These are phyloP conservation scores for Oscarella lobularis DNA, from an alignment of 37 sponge, comb jelly and placozoan genomes.

Conservation along the genomic window DNA sequence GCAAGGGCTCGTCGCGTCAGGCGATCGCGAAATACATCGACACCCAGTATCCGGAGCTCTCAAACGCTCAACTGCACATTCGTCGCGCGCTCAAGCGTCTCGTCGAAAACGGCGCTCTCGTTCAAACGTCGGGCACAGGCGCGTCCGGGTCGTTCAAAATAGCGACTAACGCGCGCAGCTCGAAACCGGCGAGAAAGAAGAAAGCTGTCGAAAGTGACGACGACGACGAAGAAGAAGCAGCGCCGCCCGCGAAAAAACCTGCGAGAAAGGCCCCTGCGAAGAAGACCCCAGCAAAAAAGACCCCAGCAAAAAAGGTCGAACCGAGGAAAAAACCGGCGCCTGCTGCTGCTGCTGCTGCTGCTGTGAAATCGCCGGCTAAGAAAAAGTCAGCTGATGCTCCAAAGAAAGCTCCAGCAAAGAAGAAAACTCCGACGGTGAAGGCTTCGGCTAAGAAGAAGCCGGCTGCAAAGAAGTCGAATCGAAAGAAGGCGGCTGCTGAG, in stretches of 20 bases:
- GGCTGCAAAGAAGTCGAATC: not conserved
- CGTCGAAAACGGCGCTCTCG: conserved; percentile 32
- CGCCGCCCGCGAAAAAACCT: conserved; percentile 21
- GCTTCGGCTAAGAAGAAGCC: no score
- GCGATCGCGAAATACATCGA: conserved; percentile 81
- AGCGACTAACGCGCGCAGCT: conserved; percentile 12
- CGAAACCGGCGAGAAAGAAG: conserved; percentile 15
- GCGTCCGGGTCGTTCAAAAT: conserved; percentile 84
- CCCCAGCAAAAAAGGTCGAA: conserved; percentile 3
- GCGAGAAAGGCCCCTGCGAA: not conserved
- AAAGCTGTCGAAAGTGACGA: conserved; percentile 9
- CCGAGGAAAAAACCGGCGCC: not conserved
- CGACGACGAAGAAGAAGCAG: conserved; percentile 9
- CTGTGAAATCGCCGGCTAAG: not conserved
- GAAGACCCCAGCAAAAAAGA: conserved; percentile 7
- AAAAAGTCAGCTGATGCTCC: not conserved
- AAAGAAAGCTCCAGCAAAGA: not conserved
- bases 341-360: no score
- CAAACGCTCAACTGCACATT: conserved; percentile 33
- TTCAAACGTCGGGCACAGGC: conserved; percentile 67
- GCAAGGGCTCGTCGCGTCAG: conserved; percentile 61
- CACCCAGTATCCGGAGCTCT: conserved; percentile 58
- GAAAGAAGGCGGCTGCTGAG: no score
- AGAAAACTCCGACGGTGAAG: not conserved
- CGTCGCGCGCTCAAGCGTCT: conserved; percentile 55